Percentiles rank a stretch among this genome's conserved stretches.
Evolutionary conservation across 2,113 vertebrate genomes (phyloP).

Genomic region (Seriola aureovittata): DNA sequence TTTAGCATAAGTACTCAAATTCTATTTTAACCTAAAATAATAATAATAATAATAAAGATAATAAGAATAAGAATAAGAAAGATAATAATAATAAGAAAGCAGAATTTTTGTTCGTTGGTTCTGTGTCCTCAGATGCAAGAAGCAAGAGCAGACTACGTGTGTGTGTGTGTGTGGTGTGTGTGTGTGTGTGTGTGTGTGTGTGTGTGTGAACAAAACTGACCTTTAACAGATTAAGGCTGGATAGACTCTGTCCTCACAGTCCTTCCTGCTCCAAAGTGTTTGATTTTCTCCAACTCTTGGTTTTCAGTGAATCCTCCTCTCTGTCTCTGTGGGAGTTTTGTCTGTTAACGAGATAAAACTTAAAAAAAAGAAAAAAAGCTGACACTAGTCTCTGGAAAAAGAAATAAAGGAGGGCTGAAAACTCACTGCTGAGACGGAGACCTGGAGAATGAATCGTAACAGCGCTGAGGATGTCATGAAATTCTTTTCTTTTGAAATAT

Average conservation of each 20-base stretch:
- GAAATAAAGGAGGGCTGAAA: neutral
- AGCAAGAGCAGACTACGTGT: no score
- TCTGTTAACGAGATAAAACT: neutral
- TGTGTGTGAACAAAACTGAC: neutral
- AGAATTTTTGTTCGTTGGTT: no score
- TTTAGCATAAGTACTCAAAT: no score
- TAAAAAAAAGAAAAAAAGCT: neutral
- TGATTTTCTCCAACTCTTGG: neutral
- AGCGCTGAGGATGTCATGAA: neutral
- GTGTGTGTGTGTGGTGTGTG: slow-evolving; percentile 1
- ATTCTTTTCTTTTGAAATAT: neutral
- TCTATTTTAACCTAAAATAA: no score
- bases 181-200: neutral
- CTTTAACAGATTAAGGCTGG: neutral
- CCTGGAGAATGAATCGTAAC: neutral
- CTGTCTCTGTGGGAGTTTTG: slow-evolving; percentile 6
- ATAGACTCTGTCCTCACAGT: neutral
- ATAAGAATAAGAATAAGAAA: no score
- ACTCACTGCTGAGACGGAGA: neutral
- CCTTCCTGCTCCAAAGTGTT: neutral
- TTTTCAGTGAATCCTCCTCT: neutral
- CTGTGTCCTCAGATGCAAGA: no score
- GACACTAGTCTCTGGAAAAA: neutral
- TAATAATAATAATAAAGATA: no score
- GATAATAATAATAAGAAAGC: no score